Percentiles rank a stretch among this genome's conserved stretches.
Evolutionary conservation across 2,797 vertebrate genomes (phyloP).

Genomic region (Pyrocephalus nanus): DNA sequence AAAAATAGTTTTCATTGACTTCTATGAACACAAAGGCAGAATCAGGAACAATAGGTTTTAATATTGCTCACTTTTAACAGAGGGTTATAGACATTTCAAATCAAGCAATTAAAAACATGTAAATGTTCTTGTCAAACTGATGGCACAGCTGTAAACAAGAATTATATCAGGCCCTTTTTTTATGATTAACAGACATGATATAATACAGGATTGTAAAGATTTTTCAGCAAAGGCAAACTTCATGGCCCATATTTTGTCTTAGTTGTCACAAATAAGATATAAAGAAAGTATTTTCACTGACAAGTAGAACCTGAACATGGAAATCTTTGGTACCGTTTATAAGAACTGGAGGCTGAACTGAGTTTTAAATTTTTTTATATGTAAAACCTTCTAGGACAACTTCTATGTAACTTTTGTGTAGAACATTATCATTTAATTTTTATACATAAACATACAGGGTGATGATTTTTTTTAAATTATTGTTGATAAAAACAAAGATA

Average conservation of each 20-base stretch:
- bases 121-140: conserved; percentile 23
- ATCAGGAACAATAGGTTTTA: conserved; percentile 40
- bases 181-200: conserved; percentile 22
- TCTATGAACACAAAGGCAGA: conserved; percentile 22
- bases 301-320: background rate
- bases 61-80: background rate
- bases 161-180: background rate
- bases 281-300: background rate
- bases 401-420: background rate
- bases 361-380: background rate
- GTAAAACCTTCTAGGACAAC: background rate
- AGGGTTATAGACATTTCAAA: background rate
- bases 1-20: conserved; percentile 53
- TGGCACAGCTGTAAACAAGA: conserved; percentile 19
- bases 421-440: background rate
- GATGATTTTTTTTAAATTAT: background rate
- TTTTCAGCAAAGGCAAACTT: conserved; percentile 24
- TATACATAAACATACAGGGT: background rate
- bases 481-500: background rate
- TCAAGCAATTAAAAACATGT: background rate
- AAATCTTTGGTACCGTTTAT: background rate
- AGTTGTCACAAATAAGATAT: background rate
- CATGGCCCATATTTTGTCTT: background rate
- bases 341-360: background rate
- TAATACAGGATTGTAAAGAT: conserved; percentile 9